Evolutionary conservation across 2,888 invertebrate species (phyloP).

Genomic region (Athalia circularis): DNA sequence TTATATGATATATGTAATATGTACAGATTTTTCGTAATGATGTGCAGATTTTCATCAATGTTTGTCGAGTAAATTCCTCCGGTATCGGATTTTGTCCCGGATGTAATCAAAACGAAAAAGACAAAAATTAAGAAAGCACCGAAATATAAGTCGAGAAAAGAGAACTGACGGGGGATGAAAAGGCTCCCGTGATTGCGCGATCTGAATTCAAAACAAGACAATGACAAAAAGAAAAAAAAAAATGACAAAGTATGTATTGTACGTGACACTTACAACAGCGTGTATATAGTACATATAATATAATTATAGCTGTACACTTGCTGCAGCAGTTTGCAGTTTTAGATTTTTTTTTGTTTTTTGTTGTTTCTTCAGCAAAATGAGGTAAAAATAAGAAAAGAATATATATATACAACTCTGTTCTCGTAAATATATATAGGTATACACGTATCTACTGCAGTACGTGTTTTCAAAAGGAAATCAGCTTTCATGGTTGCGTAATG

Average conservation of each 20-base stretch:
- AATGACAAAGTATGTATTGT: background rate
- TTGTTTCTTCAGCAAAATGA: too few relatives aligned
- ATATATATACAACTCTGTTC: too few relatives aligned
- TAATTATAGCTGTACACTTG: too few relatives aligned
- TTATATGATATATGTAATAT: background rate
- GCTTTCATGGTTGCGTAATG: too few relatives aligned
- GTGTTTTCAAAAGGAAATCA: too few relatives aligned
- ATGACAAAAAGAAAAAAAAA: background rate
- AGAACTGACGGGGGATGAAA: background rate
- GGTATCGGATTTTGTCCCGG: background rate
- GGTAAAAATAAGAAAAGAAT: too few relatives aligned
- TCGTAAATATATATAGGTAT: too few relatives aligned
- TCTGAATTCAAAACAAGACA: constrained; percentile 4
- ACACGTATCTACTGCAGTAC: too few relatives aligned
- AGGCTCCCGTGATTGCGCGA: background rate
- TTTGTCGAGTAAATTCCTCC: background rate
- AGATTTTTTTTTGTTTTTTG: too few relatives aligned
- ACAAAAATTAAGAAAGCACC: background rate
- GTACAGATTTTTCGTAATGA: constrained; percentile 21
- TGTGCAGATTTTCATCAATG: constrained; percentile 10
- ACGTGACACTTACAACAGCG: background rate
- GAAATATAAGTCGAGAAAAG: background rate
- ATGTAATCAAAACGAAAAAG: too few relatives aligned
- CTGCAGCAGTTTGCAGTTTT: too few relatives aligned
- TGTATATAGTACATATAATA: too few relatives aligned